Evolutionary conservation across 1,140 invertebrate genomes (phyloP).

Genomic region (Scaptomyza montana): DNA sequence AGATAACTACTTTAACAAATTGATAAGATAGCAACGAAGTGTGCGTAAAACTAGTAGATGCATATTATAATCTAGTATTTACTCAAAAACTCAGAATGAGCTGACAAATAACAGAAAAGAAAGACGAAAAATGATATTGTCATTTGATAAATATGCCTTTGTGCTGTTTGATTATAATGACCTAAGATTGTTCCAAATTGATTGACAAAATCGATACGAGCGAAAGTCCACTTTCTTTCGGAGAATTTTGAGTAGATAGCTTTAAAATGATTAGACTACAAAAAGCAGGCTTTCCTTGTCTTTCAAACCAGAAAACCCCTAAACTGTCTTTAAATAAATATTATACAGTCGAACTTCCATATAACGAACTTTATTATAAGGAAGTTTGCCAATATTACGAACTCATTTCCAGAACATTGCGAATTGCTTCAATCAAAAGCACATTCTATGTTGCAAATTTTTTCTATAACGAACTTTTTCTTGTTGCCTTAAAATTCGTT

Average conservation of each 20-base stretch:
- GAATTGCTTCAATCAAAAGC: no score
- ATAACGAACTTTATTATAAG: no score
- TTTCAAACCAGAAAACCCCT: no score
- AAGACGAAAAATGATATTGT: not conserved
- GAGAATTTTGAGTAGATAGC: not conserved
- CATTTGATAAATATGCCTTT: not conserved
- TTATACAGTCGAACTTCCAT: no score
- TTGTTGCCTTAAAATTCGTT: no score
- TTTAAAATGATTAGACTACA: no score
- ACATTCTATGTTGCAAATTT: no score
- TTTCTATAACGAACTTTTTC: no score
- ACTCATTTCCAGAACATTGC: no score
- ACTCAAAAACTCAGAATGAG: constrained; percentile 2
- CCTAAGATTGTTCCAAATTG: not conserved
- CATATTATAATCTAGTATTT: constrained; percentile 1
- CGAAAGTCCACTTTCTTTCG: not conserved
- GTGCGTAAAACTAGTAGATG: constrained; percentile 1
- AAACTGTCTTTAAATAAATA: not conserved
- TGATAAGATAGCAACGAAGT: constrained; percentile 24
- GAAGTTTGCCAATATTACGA: no score
- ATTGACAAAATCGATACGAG: constrained; percentile 20
- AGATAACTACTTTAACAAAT: not conserved
- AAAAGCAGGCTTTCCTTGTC: no score
- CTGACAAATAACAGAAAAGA: not conserved
- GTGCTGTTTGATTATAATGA: not conserved